phyloP scores from a whole-genome alignment of 2,113 vertebrate genomes.

The Haemorhous mexicanus region DNA sequence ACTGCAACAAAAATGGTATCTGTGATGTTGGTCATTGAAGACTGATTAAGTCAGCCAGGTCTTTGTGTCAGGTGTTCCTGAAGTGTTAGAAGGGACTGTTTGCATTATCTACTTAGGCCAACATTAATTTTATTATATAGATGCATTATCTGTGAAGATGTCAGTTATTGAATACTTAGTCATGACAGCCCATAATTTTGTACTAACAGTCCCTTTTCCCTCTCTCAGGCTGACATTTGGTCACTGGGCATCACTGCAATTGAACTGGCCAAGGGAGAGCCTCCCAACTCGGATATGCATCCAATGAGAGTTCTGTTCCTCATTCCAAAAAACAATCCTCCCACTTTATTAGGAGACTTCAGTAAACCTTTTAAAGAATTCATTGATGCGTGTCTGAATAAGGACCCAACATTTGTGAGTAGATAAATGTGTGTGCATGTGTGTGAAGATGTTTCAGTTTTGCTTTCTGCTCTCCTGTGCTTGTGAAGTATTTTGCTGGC shows the following conservation, averaged over 20 bases:
- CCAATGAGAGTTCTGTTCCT: conserved; percentile 93
- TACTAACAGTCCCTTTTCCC: background rate
- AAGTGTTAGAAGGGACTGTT: background rate
- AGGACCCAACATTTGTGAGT: conserved; percentile 91
- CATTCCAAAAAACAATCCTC: conserved; percentile 91
- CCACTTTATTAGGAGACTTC: conserved; percentile 85
- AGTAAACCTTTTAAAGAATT: conserved; percentile 93
- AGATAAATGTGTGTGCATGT: background rate
- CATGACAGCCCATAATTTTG: background rate
- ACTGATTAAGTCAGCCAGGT: background rate
- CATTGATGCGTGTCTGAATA: conserved; percentile 91
- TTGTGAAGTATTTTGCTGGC: background rate
- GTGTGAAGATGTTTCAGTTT: background rate
- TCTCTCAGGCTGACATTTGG: conserved; percentile 89
- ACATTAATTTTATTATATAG: background rate
- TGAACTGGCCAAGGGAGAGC: conserved; percentile 91
- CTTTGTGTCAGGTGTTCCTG: background rate
- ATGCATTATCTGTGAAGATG: background rate
- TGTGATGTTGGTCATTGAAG: background rate
- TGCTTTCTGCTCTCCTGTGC: background rate
- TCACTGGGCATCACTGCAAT: conserved; percentile 92
- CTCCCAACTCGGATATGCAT: conserved; percentile 92
- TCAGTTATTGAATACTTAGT: background rate
- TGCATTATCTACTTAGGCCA: background rate
- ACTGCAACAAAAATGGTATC: background rate